phyloP scores from a whole-genome alignment of 1,140 invertebrate genomes.

The Scaptomyza graminum region DNA sequence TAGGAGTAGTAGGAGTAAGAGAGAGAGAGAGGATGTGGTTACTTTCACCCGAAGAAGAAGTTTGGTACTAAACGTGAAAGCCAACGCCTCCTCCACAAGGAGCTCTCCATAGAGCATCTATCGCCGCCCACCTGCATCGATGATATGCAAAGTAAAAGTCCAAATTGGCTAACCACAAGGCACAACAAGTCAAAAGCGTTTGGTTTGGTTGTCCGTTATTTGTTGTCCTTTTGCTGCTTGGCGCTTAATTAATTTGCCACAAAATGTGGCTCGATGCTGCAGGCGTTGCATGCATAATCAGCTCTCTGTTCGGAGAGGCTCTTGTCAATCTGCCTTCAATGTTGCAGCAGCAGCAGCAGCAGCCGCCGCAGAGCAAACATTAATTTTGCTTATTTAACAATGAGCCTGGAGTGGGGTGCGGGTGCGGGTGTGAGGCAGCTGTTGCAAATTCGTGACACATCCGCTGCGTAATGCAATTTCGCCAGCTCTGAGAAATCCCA shows the following conservation, averaged over 20 bases:
- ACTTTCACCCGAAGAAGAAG: conserved; percentile 63
- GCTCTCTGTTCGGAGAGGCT: conserved; percentile 10
- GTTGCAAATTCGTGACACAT: conserved; percentile 50
- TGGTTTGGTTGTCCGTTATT: conserved; percentile 17
- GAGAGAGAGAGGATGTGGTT: conserved; percentile 9
- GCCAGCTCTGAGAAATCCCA: conserved; percentile 52
- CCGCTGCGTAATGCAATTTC: conserved; percentile 61
- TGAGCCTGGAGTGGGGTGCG: conserved; percentile 13
- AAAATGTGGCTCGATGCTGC: conserved; percentile 60
- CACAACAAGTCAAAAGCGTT: conserved; percentile 30
- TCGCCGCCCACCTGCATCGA: conserved; percentile 30
- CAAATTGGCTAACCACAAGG: conserved; percentile 71
- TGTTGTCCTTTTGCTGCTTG: background rate
- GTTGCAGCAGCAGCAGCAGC: too few relatives aligned
- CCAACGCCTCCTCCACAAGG: conserved; percentile 61
- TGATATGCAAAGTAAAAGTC: conserved; percentile 70
- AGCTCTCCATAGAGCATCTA: background rate
- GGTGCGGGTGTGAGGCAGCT: background rate
- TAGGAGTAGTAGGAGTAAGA: background rate
- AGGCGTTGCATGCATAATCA: conserved; percentile 53
- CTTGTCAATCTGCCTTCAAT: conserved; percentile 10
- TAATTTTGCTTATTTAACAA: conserved; percentile 50
- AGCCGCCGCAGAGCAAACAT: conserved; percentile 27
- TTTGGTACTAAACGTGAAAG: conserved; percentile 68
- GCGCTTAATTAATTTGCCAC: conserved; percentile 78